phyloP scores from a whole-genome alignment of 2,113 vertebrate genomes.

The Gyps fulvus region DNA sequence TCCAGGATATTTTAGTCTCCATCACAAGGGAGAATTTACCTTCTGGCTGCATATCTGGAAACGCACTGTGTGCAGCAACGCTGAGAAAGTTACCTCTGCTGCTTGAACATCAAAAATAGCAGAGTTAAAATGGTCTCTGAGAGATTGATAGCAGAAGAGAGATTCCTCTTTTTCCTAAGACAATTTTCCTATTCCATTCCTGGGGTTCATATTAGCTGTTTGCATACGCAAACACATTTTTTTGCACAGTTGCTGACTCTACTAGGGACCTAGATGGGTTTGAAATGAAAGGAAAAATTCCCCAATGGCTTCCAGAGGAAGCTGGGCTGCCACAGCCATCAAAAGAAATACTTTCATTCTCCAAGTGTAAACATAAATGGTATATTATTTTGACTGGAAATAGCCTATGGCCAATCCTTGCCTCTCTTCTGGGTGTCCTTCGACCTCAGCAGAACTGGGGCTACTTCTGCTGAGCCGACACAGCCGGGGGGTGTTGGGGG shows the following conservation, averaged over 20 bases:
- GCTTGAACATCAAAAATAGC: not conserved
- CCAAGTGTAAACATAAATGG: not conserved
- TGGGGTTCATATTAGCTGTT: not conserved
- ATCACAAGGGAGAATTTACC: not conserved
- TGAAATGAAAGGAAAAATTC: not conserved
- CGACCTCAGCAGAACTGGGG: not conserved
- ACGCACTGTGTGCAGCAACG: rapidly evolving
- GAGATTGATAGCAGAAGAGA: not conserved
- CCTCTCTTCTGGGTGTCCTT: not conserved
- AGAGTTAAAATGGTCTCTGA: not conserved
- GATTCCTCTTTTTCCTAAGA: not conserved
- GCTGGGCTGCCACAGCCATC: not conserved
- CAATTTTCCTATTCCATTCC: not conserved
- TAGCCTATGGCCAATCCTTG: not conserved
- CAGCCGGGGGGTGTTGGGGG: rapidly evolving
- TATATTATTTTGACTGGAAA: not conserved
- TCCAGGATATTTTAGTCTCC: constrained; percentile 18
- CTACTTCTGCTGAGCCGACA: not conserved
- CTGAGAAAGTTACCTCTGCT: not conserved
- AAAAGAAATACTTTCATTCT: not conserved
- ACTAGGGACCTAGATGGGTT: not conserved
- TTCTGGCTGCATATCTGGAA: not conserved
- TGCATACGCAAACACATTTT: not conserved
- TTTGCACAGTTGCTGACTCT: not conserved
- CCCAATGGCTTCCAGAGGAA: not conserved